Evolutionary conservation across 2,113 vertebrate genomes (phyloP), one percentile per base, ranked within the genome.

Genomic region (Onychostruthus taczanowskii): DNA sequence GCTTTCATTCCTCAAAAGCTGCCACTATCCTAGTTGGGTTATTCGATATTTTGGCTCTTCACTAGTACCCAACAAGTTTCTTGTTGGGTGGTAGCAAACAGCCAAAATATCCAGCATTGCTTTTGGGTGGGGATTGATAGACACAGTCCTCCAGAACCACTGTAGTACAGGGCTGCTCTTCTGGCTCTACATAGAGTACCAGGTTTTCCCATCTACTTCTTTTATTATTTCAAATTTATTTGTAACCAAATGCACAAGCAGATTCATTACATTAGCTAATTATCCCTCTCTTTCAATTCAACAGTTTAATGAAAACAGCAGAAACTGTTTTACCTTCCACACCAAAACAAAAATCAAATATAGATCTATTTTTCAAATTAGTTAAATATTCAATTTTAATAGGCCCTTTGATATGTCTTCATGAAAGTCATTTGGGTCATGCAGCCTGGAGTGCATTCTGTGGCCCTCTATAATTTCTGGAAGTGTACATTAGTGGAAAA

Each of bases 261-360:
- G 59, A 55, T 90, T 89, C 33, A 67, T 62, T 35, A 61, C 37
- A n/a, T 67, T 58, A 4, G 15, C 27, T 85, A 52, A 80, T 88
- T 88, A 88, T 31, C 8, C 13, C 9, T 69, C 21, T 58, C 43
- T 83, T 84, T 93, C 68, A 84, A 93, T 58, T 73, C 53, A 73
- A n/a, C 31, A 83, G 13, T 41, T 33, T 53, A 83, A 76, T 83
- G 62, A 85, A 81, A 95, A 62, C 21, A 77, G 67, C 24, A 80
- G 59, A 91, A 85, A 47, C 28, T 85, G 28, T 73, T 95, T 89
- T 70, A 58, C 21, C 14, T 84, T 93, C 55, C 4, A 1, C 50
- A 81, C 33, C 33, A 81, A 91, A 93, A 84, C 44, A 93, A 47
- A 84, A 75, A 28, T 52, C n/a, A 91, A 92, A 93, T 46, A 87